phyloP scores from a whole-genome alignment of 37 sponge, comb jelly and placozoan genomes.

The Geodia barretti region DNA sequence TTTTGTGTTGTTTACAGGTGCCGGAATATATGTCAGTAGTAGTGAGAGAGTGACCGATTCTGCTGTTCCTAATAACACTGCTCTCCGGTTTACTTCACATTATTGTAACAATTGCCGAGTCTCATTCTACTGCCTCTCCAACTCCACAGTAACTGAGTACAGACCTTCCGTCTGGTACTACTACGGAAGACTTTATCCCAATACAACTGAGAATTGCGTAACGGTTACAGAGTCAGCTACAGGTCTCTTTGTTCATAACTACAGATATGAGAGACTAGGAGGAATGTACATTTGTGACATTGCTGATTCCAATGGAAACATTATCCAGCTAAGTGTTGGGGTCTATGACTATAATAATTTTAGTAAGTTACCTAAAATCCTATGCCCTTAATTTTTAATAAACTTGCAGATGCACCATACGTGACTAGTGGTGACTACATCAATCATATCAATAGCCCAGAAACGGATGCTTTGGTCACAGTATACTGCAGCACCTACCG shows the following conservation, averaged over 20 bases:
- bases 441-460: neutral
- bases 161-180: neutral
- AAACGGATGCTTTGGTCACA: neutral
- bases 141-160: neutral
- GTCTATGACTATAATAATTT: neutral
- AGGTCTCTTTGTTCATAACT: neutral
- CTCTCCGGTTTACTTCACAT: neutral
- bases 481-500: neutral
- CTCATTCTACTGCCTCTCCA: neutral
- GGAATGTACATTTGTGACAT: neutral
- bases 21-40: neutral
- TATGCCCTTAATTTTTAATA: too few species aligned
- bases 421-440: too few species aligned
- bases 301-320: neutral
- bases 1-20: neutral
- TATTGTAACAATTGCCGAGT: neutral
- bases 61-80: neutral
- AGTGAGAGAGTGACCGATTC: neutral
- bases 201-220: neutral
- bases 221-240: neutral
- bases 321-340: neutral
- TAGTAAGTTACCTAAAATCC: too few species aligned
- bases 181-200: neutral
- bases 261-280: neutral
- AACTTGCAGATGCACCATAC: too few species aligned